These are phyloP conservation scores for Coregonus suidteri DNA, from an alignment of 2,797 vertebrate genomes.

Conservation along the genomic window DNA sequence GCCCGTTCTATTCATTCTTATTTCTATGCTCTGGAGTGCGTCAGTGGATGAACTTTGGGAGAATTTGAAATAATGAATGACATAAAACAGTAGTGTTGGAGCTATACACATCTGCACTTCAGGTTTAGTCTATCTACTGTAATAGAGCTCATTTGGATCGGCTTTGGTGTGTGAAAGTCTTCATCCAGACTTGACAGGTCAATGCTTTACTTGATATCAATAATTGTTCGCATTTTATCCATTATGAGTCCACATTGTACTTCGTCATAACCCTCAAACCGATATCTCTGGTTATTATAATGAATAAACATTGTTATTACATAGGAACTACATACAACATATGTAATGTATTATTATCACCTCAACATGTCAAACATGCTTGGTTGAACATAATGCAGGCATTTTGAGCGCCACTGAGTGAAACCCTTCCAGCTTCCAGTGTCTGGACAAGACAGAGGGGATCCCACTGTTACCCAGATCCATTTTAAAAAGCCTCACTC, in stretches of 20 bases:
- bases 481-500: constrained; percentile 64
- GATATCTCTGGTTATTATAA: not conserved
- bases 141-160: not conserved
- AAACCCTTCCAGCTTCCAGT: constrained; percentile 51
- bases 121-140: not conserved
- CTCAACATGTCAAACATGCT: constrained; percentile 43
- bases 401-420: constrained; percentile 48
- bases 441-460: constrained; percentile 47
- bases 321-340: not conserved
- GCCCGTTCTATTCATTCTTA: too few relatives aligned
- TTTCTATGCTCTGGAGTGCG: not conserved
- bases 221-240: not conserved
- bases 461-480: constrained; percentile 71
- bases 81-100: not conserved
- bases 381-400: constrained; percentile 32
- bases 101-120: not conserved
- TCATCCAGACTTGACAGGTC: not conserved
- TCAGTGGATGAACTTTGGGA: not conserved
- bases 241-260: not conserved
- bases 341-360: constrained; percentile 18
- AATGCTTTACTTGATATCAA: not conserved
- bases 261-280: not conserved
- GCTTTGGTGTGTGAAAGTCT: not conserved
- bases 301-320: not conserved
- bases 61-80: not conserved